phyloP scores from a whole-genome alignment of 1,140 invertebrate species.

The Solen grandis region DNA sequence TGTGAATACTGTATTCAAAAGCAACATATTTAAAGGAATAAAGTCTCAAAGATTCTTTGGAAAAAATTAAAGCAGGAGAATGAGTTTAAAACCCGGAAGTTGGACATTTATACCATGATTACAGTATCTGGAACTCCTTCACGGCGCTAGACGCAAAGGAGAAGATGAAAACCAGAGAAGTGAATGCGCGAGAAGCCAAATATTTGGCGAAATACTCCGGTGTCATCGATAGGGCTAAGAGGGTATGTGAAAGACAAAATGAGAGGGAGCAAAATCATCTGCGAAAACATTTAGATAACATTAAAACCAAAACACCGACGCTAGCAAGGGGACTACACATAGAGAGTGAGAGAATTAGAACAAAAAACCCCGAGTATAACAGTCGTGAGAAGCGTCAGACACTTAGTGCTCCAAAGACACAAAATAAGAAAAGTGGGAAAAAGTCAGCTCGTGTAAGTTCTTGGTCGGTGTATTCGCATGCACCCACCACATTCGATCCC shows the following conservation, averaged over 20 bases:
- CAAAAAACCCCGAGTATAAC: neutral
- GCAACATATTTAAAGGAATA: no score
- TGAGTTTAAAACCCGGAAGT: conserved; percentile 49
- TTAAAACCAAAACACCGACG: conserved; percentile 39
- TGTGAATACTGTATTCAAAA: no score
- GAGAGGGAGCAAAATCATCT: conserved; percentile 43
- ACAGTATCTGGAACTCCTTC: conserved; percentile 20
- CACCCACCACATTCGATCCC: neutral
- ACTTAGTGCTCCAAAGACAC: neutral
- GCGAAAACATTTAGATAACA: conserved; percentile 28
- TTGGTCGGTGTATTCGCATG: conserved; percentile 42
- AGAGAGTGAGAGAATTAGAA: conserved; percentile 19
- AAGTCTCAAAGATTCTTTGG: no score
- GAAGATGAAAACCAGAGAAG: conserved; percentile 49
- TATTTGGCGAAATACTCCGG: conserved; percentile 38
- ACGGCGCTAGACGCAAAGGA: conserved; percentile 50
- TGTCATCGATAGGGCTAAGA: conserved; percentile 44
- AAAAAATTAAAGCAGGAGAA: no score
- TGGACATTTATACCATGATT: conserved; percentile 60
- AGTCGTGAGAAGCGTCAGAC: neutral
- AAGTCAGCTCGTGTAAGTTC: conserved; percentile 22
- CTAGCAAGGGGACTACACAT: neutral
- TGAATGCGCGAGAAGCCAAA: conserved; percentile 56
- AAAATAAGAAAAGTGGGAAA: neutral
- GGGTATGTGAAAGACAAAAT: conserved; percentile 34